Percentiles rank a stretch among this genome's conserved stretches.
Evolutionary conservation across 2,888 invertebrate genomes (phyloP).

Genomic region (Microplitis manilae): DNA sequence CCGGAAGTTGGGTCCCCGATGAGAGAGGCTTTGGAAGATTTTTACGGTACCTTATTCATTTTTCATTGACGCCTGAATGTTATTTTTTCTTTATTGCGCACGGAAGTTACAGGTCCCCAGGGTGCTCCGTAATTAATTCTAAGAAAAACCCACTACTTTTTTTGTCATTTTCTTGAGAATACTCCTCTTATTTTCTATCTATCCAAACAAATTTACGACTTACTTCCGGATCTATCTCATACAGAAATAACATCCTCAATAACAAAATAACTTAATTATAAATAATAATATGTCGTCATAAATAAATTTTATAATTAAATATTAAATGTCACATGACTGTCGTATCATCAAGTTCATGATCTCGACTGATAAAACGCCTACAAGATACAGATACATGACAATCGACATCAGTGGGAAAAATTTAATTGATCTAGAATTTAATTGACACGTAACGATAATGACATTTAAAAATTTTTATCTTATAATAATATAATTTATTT

Average conservation of each 20-base stretch:
- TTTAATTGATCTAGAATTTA: background rate
- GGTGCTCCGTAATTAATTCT: background rate
- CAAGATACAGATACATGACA: background rate
- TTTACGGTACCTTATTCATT: background rate
- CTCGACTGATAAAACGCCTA: background rate
- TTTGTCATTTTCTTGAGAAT: background rate
- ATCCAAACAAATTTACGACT: background rate
- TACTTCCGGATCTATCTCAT: background rate
- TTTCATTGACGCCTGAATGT: background rate
- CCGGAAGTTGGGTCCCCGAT: slow-evolving; percentile 29
- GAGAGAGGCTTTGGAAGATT: background rate
- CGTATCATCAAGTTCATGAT: background rate
- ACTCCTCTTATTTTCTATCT: background rate
- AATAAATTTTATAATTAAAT: background rate
- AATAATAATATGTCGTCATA: background rate
- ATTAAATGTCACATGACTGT: background rate
- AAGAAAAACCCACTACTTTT: background rate
- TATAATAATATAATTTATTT: background rate
- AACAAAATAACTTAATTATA: background rate
- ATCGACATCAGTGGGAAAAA: background rate
- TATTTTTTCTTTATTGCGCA: background rate
- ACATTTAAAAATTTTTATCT: background rate
- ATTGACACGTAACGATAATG: background rate
- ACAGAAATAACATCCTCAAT: background rate
- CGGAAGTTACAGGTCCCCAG: background rate